Percentiles rank a stretch among this genome's conserved stretches.
Conservation (phyloP, 2,797 vertebrate genomes). For the Rhinichthys osculus region DNA sequence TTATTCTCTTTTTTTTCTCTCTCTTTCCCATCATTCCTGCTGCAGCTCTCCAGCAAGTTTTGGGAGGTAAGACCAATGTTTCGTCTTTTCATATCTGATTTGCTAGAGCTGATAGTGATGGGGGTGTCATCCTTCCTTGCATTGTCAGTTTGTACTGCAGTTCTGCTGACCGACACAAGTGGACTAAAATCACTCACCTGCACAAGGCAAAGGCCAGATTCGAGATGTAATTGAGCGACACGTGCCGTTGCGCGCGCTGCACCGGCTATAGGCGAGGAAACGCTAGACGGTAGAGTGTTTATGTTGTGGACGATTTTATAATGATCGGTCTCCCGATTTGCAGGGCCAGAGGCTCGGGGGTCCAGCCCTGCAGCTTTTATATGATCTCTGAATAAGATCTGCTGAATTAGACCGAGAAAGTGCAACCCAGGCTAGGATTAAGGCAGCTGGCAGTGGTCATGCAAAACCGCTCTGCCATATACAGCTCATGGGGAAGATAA, state of each 20-base stretch:
- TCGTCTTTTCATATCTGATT: constrained; percentile 63
- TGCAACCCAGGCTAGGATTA: constrained; percentile 57
- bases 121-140: constrained; percentile 56
- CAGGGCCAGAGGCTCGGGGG: constrained; percentile 36
- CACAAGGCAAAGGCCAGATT: constrained; percentile 63
- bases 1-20: constrained; percentile 56
- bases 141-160: constrained; percentile 83
- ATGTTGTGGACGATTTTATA: constrained; percentile 24
- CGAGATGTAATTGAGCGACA: not conserved
- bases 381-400: constrained; percentile 47
- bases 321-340: constrained; percentile 39
- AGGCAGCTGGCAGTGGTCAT: constrained; percentile 55
- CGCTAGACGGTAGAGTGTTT: constrained; percentile 2
- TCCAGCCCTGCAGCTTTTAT: constrained; percentile 44
- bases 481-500: constrained; percentile 56
- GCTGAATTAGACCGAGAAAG: constrained; percentile 49
- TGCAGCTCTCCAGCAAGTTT: constrained; percentile 80
- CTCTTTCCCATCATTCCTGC: constrained; percentile 56
- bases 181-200: constrained; percentile 47
- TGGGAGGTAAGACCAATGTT: constrained; percentile 80
- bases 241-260: not conserved
- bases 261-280: not conserved
- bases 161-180: constrained; percentile 79
- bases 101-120: constrained; percentile 65
- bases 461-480: constrained; percentile 48